Base-by-base conservation (phyloP, 1,140 invertebrate genomes). In the Drosophila dunni region DNA sequence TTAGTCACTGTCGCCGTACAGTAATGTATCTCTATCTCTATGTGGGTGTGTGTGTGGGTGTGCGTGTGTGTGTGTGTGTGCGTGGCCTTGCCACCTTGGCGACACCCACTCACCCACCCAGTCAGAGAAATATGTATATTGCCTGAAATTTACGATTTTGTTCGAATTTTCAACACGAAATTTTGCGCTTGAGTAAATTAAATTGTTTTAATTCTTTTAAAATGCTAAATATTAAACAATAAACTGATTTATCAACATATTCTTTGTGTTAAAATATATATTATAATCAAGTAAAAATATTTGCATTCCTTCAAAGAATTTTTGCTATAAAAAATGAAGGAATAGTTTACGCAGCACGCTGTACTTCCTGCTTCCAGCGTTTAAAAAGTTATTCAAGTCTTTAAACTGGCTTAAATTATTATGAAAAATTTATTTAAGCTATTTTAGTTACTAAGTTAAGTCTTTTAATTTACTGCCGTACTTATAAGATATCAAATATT, bases 51-150 rank as follows among this genome's bases (percentile, higher is more conserved):
- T 42, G 9, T 56, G 44, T 38, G 24, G 29, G 51, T 45, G 33
- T 68, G n/a, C 46, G 29, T 61, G 17, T 72, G 15, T 29, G 34
- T n/a, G 50, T 61, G 34, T 67, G n/a, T 69, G 64, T 82, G 63
- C 51, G 51, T 84, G 81, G 81, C 81, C 77, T 84, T 83, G 81
- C 70, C 81, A 79, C 81, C 81, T 80, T 74, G 73, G 64, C 73
- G 73, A 80, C 76, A 70, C 73, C 77, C 81, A 84, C 81, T 77
- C 73, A 72, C 17, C 45, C 50, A 45, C 36, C 42, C 17, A 71
- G 24, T 29, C 24, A 29, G 24, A 29, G 3, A 29, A 29, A 29
- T 29, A 54, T 63, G 58, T 58, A 75, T 64, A 68, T 73, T 69
- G 71, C 54, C 54, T 63, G 9, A 46, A 64, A 51, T 60, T 64